These are phyloP conservation scores for Kradibia gibbosae DNA, from an alignment of 1,140 invertebrate genomes.

Conservation along the genomic window DNA sequence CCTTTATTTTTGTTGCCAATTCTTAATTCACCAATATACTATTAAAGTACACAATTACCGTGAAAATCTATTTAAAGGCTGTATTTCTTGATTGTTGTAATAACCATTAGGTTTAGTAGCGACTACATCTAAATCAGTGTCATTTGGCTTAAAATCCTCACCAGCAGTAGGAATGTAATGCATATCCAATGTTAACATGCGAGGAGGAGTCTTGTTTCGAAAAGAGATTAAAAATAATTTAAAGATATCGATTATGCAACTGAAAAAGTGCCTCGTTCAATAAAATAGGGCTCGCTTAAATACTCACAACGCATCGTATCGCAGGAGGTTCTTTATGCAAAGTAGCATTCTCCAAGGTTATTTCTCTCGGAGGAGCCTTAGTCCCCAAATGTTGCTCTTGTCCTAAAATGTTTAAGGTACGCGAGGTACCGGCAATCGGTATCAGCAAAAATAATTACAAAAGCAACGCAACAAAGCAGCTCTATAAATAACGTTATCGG, in stretches of 20 bases:
- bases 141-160: constrained; percentile 71
- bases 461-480: background rate
- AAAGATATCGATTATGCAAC: no score
- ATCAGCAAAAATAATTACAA: constrained; percentile 12
- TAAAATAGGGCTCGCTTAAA: no score
- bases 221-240: constrained; percentile 39
- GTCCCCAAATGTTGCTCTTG: constrained; percentile 88
- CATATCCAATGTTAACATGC: constrained; percentile 85
- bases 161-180: constrained; percentile 85
- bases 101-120: constrained; percentile 47
- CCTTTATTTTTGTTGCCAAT: no score
- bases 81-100: constrained; percentile 61
- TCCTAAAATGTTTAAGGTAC: no score
- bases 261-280: no score
- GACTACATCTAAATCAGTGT: constrained; percentile 55
- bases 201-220: constrained; percentile 85
- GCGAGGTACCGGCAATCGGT: no score
- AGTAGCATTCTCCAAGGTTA: constrained; percentile 86
- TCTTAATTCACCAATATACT: no score
- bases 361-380: constrained; percentile 86
- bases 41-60: no score
- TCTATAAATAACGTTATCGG: background rate
- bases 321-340: constrained; percentile 79
- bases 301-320: constrained; percentile 78
- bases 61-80: constrained; percentile 58